A percentile compares a stretch with the other conserved stretches of the same genome.
Conservation (phyloP, 1,140 invertebrate genomes). For the Idris sp. region DNA sequence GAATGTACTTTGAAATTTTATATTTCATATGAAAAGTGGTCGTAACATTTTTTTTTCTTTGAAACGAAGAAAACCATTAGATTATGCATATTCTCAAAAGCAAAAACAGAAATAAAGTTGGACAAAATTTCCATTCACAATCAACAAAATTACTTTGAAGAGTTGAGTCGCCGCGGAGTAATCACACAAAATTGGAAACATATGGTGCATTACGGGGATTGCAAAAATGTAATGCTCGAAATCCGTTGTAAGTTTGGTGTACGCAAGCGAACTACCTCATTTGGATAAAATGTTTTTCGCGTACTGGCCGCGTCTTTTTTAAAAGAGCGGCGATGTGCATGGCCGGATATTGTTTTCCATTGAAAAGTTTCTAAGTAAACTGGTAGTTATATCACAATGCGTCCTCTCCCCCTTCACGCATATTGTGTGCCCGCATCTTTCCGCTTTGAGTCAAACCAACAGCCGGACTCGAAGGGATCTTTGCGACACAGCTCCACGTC, state of each 20-base stretch:
- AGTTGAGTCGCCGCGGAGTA: slow-evolving; percentile 14
- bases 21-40: background rate
- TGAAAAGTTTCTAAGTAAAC: slow-evolving; percentile 54
- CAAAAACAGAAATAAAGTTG: slow-evolving; percentile 26
- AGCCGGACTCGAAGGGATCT: slow-evolving; percentile 12
- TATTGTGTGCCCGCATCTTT: slow-evolving; percentile 39
- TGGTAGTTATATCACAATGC: slow-evolving; percentile 50
- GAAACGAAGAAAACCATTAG: slow-evolving; percentile 21
- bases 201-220: slow-evolving; percentile 48
- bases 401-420: slow-evolving; percentile 28
- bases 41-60: background rate
- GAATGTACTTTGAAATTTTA: background rate
- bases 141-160: slow-evolving; percentile 44
- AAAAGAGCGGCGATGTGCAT: slow-evolving; percentile 3
- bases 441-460: slow-evolving; percentile 41
- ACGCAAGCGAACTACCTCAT: slow-evolving; percentile 33
- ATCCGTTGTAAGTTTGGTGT: slow-evolving; percentile 38
- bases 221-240: slow-evolving; percentile 35
- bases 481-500: slow-evolving; percentile 32
- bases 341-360: slow-evolving; percentile 41
- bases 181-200: slow-evolving; percentile 54
- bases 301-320: slow-evolving; percentile 36
- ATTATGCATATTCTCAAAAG: slow-evolving; percentile 1
- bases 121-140: slow-evolving; percentile 41
- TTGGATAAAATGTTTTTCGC: slow-evolving; percentile 55